A percentile compares a stretch with the other conserved stretches of the same genome.
These are phyloP conservation scores for Gonatopus flavifemur DNA, from an alignment of 1,140 invertebrate species.

Conservation along the genomic window DNA sequence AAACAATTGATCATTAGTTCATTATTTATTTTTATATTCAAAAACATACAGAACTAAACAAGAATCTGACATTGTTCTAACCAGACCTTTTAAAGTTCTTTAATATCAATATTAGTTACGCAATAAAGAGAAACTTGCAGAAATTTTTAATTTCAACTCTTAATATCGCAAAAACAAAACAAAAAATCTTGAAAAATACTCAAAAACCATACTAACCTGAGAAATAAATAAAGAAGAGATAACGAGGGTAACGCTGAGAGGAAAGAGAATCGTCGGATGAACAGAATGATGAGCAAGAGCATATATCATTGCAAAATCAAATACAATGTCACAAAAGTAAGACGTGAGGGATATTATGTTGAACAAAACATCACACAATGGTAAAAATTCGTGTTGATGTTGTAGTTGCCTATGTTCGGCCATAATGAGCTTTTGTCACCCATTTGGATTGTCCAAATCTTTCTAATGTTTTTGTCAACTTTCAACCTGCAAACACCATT, in stretches of 20 bases:
- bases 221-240: conserved; percentile 72
- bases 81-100: no score
- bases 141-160: no score
- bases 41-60: no score
- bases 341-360: conserved; percentile 89
- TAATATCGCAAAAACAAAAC: no score
- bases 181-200: no score
- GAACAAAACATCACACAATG: conserved; percentile 86
- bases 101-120: no score
- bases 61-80: no score
- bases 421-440: conserved; percentile 55
- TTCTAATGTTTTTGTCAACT: conserved; percentile 16
- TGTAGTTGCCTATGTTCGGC: conserved; percentile 51
- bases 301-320: conserved; percentile 83
- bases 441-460: conserved; percentile 51
- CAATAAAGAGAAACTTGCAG: no score
- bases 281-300: conserved; percentile 68
- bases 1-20: no score
- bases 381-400: conserved; percentile 71
- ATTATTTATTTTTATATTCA: no score
- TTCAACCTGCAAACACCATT: conserved; percentile 11
- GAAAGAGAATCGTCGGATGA: conserved; percentile 63
- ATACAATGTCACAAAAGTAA: conserved; percentile 89
- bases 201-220: conserved; percentile 60
- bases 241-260: conserved; percentile 69